These are phyloP conservation scores for Caretta caretta DNA, from an alignment of 2,113 vertebrate species.

Conservation along the genomic window DNA sequence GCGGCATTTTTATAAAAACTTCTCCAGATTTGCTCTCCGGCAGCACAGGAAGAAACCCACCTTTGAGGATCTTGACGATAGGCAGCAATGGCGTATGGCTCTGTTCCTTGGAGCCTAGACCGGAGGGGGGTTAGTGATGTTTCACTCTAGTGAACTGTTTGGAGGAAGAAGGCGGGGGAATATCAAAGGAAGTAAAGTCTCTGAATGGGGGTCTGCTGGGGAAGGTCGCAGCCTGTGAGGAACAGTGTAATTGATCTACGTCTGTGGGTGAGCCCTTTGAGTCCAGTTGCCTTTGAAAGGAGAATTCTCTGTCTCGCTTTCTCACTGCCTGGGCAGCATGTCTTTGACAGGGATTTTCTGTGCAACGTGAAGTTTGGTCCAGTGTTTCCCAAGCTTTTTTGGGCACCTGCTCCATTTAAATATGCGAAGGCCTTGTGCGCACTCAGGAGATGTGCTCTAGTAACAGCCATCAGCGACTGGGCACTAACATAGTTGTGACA, in stretches of 20 bases:
- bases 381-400: background rate
- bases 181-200: background rate
- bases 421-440: background rate
- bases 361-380: background rate
- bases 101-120: background rate
- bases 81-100: background rate
- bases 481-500: background rate
- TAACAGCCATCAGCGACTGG: background rate
- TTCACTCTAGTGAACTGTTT: background rate
- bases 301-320: background rate
- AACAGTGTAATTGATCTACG: background rate
- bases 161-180: background rate
- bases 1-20: background rate
- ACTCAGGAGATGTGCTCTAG: background rate
- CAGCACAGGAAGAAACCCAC: background rate
- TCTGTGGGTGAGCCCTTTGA: background rate
- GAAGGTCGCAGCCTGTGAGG: background rate
- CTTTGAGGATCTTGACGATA: background rate
- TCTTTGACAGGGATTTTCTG: background rate
- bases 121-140: background rate
- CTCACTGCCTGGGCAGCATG: background rate
- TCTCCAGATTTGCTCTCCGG: background rate
- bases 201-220: too few species aligned
- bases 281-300: background rate
- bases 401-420: background rate